Base-by-base conservation (phyloP, 92 coral and sea anemone genomes). In the Phenganax marumi region DNA sequence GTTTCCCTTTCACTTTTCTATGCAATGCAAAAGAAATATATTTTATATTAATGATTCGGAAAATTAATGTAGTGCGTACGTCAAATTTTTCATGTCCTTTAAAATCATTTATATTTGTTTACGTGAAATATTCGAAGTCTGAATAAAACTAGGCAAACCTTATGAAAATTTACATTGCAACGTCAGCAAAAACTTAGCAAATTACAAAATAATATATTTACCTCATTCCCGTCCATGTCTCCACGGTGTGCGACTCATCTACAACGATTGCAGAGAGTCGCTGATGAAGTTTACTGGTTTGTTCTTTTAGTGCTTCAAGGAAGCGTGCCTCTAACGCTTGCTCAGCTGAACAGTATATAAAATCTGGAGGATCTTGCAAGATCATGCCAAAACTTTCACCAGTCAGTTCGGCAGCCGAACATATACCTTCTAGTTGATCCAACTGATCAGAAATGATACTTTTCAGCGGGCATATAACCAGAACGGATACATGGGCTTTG, bases 391-490 rank as follows among this genome's bases (percentile, higher is more conserved):
- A 19, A 56, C 63, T 56, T 56, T 56, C 63, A 14, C n/a, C n/a
- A 19, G 63, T 56, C 63, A 56, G 63, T 56, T 56, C 63, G 0
- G 63, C n/a, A 33, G 43, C 43, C 43, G 43, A 33, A 33, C 43
- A 33, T 33, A 33, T 0, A 33, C 43, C 43, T 33, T 33, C 43
- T 33, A 33, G 43, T 33, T 56, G 63, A 19, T 56, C 63, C 22
- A 56, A 56, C 63, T 56, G 63, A 56, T 56, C 63, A 56, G 63
- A 14, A 56, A 56, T 56, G 63, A 56, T 56, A 19, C 63, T 56
- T 0, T 56, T 56, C 63, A 56, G 63, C 7, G 63, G 63, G 63
- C 63, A 56, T 56, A 56, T 56, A 19, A 56, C 63, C n/a, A 56
- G 63, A 56, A 56, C 0, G 5, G n/a, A 14, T 21, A 56, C 63